Conservation (phyloP, 2,888 invertebrate species). For the Vanessa cardui region DNA sequence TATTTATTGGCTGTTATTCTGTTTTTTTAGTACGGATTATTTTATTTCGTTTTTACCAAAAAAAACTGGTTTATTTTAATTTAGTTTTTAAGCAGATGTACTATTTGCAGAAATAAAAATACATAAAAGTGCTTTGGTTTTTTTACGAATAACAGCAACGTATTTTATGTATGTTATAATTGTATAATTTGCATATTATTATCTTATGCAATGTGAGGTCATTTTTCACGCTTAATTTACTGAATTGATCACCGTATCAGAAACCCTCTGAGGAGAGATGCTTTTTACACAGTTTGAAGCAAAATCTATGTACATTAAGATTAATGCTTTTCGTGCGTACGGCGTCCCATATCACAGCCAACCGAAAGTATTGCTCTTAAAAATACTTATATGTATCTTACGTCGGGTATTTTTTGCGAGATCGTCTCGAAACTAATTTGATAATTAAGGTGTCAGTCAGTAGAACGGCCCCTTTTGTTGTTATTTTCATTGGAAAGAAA, state of each 20-base stretch:
- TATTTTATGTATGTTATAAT: neutral
- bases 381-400: too few species aligned
- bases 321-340: neutral
- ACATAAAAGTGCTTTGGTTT: too few species aligned
- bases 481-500: constrained; percentile 1
- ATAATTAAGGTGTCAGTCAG: constrained; percentile 14
- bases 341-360: too few species aligned
- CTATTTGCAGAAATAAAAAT: too few species aligned
- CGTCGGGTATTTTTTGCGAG: neutral
- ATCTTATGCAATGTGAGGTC: neutral
- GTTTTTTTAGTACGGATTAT: too few species aligned
- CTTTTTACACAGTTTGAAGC: neutral
- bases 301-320: neutral
- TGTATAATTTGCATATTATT: neutral
- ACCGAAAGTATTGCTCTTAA: neutral
- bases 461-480: neutral
- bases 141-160: neutral
- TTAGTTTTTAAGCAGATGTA: too few species aligned
- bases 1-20: too few species aligned
- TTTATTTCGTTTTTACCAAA: too few species aligned
- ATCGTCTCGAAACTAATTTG: neutral
- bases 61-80: too few species aligned
- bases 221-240: constrained; percentile 9
- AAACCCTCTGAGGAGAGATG: neutral
- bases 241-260: constrained; percentile 13